A percentile compares a stretch with the other conserved stretches of the same genome.
These are phyloP conservation scores for Drosophila mayri DNA, from an alignment of 1,140 invertebrate genomes.

Conservation along the genomic window DNA sequence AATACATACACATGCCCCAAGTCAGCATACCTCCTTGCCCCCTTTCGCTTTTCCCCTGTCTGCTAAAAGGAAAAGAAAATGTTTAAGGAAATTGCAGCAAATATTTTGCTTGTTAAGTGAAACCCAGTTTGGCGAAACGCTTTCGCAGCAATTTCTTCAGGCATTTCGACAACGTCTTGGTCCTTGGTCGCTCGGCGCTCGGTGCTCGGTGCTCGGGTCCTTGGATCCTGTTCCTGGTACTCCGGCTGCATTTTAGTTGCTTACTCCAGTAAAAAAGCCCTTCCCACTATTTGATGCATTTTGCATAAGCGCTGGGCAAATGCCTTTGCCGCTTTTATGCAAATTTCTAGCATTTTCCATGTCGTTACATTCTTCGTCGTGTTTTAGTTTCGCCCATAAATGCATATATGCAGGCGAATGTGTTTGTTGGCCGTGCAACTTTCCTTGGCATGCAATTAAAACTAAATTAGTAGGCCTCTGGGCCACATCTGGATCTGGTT, in stretches of 20 bases:
- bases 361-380: conserved; percentile 76
- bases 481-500: conserved; percentile 43
- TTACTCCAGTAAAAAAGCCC: conserved; percentile 42
- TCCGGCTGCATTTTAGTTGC: conserved; percentile 54
- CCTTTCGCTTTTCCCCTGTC: conserved; percentile 1
- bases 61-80: conserved; percentile 69
- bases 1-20: conserved; percentile 29
- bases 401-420: conserved; percentile 43
- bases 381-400: conserved; percentile 49
- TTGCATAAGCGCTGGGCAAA: conserved; percentile 81
- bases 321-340: conserved; percentile 82
- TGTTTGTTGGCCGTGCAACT: conserved; percentile 25
- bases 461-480: conserved; percentile 81
- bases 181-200: conserved; percentile 3
- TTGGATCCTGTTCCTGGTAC: conserved; percentile 19
- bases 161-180: conserved; percentile 71
- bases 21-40: conserved; percentile 14
- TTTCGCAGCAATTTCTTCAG: conserved; percentile 71
- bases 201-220: neutral
- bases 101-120: conserved; percentile 83
- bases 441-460: conserved; percentile 75
- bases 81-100: conserved; percentile 82
- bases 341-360: conserved; percentile 79
- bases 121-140: conserved; percentile 76
- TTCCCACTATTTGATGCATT: conserved; percentile 67